Conservation (phyloP, 2,888 invertebrate genomes). For the Orgyia antiqua region DNA sequence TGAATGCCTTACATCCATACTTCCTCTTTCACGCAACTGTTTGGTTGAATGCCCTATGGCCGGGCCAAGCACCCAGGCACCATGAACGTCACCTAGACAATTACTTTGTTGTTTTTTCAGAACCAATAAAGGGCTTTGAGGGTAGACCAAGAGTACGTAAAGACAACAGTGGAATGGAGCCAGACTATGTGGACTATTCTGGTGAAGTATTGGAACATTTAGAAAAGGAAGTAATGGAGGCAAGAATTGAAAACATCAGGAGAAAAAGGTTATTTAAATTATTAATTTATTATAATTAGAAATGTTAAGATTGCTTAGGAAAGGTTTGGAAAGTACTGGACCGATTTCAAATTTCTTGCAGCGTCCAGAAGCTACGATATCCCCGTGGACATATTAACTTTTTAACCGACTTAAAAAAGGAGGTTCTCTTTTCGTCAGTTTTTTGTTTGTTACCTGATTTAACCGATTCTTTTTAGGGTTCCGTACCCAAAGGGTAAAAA, state of each 20-base stretch:
- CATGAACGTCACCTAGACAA: not conserved
- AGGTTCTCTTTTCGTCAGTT: too few relatives aligned
- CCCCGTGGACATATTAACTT: too few relatives aligned
- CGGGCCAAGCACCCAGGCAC: not conserved
- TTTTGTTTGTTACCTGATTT: too few relatives aligned
- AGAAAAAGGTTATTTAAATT: slow-evolving; percentile 27
- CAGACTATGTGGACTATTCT: slow-evolving; percentile 19
- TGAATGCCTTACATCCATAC: too few relatives aligned
- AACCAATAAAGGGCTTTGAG: slow-evolving; percentile 1
- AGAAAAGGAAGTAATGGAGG: slow-evolving; percentile 11
- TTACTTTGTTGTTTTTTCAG: slow-evolving; percentile 5
- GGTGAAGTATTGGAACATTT: slow-evolving; percentile 17
- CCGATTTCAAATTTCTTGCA: too few relatives aligned
- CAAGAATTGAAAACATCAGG: slow-evolving; percentile 11
- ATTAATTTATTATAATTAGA: too few relatives aligned
- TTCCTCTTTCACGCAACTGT: not conserved
- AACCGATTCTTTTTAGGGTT: too few relatives aligned
- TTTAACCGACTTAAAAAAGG: too few relatives aligned
- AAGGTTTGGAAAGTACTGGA: too few relatives aligned
- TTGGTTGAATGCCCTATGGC: not conserved
- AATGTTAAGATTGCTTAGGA: too few relatives aligned
- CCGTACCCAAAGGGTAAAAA: too few relatives aligned
- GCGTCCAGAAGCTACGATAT: too few relatives aligned
- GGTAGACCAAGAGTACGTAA: slow-evolving; percentile 8
- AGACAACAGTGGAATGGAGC: slow-evolving; percentile 18